Evolutionary conservation across 2,113 vertebrate species (phyloP).

Genomic region (Glaucidium brasilianum): DNA sequence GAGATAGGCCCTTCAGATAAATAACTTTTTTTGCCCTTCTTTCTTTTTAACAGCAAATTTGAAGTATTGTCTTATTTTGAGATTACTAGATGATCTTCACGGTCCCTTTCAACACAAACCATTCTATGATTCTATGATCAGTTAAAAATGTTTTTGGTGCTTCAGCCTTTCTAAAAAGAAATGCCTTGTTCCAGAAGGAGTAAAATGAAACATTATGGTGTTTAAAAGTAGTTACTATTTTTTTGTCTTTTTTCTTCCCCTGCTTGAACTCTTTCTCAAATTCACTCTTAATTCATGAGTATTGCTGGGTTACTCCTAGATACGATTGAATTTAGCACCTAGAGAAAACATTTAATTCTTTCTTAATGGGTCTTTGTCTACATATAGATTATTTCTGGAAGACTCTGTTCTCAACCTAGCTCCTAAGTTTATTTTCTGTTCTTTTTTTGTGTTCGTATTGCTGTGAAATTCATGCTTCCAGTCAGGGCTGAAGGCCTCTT

Average conservation of each 20-base stretch:
- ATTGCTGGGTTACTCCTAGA: background rate
- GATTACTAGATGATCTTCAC: background rate
- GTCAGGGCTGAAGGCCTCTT: background rate
- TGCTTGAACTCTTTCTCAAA: background rate
- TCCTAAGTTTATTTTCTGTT: background rate
- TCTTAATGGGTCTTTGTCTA: background rate
- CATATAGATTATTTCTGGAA: background rate
- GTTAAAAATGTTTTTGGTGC: background rate
- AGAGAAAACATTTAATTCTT: background rate
- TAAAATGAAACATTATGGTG: background rate
- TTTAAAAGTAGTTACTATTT: background rate
- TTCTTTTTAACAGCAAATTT: background rate
- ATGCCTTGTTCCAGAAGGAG: background rate
- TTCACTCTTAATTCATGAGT: background rate
- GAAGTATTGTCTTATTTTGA: background rate
- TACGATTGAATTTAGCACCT: background rate
- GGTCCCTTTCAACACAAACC: too few species aligned
- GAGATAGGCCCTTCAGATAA: background rate
- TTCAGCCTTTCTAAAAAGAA: background rate
- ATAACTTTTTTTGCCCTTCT: fast-evolving
- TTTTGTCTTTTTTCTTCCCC: fast-evolving
- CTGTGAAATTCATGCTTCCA: background rate
- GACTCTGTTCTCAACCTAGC: background rate
- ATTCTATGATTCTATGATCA: background rate
- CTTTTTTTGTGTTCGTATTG: background rate